Conservation (phyloP, 2,888 invertebrate species). For the Monoplex corrugatus region DNA sequence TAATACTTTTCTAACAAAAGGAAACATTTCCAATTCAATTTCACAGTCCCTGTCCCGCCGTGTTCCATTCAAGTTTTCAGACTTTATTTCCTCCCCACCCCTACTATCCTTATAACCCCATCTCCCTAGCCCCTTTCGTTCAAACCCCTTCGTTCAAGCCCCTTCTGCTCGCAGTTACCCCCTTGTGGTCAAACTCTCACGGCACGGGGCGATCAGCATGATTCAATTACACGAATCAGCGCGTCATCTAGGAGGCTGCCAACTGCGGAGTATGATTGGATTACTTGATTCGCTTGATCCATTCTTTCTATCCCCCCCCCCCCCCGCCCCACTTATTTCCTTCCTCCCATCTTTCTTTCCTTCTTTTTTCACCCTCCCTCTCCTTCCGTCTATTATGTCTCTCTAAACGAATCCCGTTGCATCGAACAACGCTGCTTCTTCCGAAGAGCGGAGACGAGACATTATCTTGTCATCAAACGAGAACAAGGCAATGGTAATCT, state of each 20-base stretch:
- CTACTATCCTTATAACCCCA: too few species aligned
- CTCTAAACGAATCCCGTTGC: not conserved
- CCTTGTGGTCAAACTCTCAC: too few species aligned
- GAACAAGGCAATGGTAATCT: not conserved
- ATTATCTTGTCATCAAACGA: not conserved
- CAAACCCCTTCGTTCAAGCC: too few species aligned
- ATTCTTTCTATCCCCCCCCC: not conserved
- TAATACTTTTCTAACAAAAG: too few species aligned
- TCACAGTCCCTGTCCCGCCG: too few species aligned
- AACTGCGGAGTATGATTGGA: constrained; percentile 4
- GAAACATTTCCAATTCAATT: too few species aligned
- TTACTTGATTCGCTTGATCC: constrained; percentile 17
- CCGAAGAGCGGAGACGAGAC: not conserved
- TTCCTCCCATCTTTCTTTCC: not conserved
- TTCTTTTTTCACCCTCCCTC: not conserved
- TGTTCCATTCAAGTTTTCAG: too few species aligned
- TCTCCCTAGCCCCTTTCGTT: too few species aligned
- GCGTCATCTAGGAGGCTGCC: constrained; percentile 10
- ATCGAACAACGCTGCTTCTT: not conserved
- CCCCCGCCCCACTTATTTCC: not conserved
- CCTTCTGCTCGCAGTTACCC: too few species aligned
- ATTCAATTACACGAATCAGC: constrained; percentile 17
- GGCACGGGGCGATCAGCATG: constrained; percentile 2
- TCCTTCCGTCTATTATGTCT: not conserved
- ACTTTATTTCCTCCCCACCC: too few species aligned